Conservation (phyloP, 2,113 vertebrate species). For the Nothocercus nigrocapillus region DNA sequence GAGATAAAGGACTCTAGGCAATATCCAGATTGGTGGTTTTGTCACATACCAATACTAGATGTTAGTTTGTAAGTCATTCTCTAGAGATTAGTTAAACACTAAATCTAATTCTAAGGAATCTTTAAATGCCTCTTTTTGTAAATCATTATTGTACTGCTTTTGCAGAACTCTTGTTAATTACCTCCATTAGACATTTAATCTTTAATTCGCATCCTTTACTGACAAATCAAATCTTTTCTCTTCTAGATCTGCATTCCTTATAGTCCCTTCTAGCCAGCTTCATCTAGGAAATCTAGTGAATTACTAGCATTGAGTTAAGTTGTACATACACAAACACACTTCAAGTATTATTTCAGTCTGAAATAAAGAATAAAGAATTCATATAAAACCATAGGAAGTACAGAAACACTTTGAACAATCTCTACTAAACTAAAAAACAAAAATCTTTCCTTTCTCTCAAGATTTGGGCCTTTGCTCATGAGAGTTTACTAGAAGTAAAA, state of each 20-base stretch:
- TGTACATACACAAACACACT: neutral
- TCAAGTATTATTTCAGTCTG: neutral
- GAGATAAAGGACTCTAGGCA: neutral
- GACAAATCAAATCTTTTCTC: neutral
- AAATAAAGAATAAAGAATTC: neutral
- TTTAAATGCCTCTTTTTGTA: neutral
- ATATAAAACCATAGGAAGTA: neutral
- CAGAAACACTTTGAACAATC: neutral
- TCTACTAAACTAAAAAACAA: neutral
- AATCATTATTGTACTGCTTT: neutral
- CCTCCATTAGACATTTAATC: neutral
- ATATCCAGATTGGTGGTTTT: fast-evolving
- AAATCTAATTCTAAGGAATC: neutral
- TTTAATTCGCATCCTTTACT: neutral
- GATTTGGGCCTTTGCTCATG: neutral
- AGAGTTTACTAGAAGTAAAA: neutral
- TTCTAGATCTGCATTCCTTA: neutral
- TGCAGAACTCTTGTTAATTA: neutral
- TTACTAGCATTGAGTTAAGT: neutral
- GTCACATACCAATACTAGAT: neutral
- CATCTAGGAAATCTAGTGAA: neutral
- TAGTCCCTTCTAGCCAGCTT: neutral
- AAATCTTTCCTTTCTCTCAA: neutral
- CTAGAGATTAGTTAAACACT: neutral
- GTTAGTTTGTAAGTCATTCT: neutral